These are phyloP conservation scores for Erpetoichthys calabaricus DNA, from an alignment of 2,797 vertebrate genomes.

Conservation along the genomic window DNA sequence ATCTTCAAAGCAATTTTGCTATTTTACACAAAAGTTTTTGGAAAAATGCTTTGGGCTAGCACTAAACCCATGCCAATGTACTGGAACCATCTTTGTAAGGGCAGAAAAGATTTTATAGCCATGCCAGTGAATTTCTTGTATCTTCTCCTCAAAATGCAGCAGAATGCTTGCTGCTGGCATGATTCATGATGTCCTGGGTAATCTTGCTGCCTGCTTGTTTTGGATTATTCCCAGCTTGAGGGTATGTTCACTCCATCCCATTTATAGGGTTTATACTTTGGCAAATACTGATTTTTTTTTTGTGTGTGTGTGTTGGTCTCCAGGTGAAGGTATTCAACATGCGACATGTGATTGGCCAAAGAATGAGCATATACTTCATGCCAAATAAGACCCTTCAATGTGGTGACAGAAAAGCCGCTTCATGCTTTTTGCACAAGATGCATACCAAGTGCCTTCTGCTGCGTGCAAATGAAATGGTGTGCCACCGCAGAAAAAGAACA, in stretches of 20 bases:
- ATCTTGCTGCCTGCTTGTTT: conserved; percentile 56
- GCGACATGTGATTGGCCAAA: conserved; percentile 18
- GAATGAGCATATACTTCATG: conserved; percentile 10
- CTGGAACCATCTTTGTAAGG: too few relatives aligned
- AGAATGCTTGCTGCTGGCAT: conserved; percentile 39
- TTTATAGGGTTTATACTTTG: conserved; percentile 51
- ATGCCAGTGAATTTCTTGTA: too few relatives aligned
- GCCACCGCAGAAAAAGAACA: too few relatives aligned
- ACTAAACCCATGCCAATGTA: too few relatives aligned
- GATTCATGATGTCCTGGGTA: conserved; percentile 56
- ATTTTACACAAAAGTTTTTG: too few relatives aligned
- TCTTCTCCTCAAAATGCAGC: neutral
- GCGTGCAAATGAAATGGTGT: too few relatives aligned
- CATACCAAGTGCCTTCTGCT: too few relatives aligned
- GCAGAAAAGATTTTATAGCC: too few relatives aligned
- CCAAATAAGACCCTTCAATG: conserved; percentile 11
- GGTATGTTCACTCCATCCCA: conserved; percentile 55
- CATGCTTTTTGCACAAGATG: too few relatives aligned
- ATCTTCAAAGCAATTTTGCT: too few relatives aligned
- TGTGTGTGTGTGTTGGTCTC: conserved; percentile 32
- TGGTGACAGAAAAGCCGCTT: too few relatives aligned
- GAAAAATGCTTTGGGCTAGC: too few relatives aligned
- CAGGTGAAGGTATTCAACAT: conserved; percentile 29
- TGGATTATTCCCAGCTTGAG: conserved; percentile 56
- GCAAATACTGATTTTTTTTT: conserved; percentile 38